Base-by-base conservation (phyloP, 2,113 vertebrate genomes). In the Ageneiosus marmoratus region DNA sequence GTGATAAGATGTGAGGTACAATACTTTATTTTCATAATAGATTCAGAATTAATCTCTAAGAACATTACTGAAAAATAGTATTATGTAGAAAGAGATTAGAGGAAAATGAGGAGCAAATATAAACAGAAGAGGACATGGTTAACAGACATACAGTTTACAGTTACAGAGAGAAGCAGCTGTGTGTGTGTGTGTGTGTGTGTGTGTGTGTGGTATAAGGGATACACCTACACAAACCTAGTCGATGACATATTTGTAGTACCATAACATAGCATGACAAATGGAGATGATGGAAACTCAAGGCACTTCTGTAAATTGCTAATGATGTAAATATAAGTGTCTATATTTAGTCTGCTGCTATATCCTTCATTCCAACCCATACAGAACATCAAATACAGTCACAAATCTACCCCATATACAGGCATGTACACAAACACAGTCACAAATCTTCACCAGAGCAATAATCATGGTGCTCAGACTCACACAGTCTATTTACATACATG, bases 261-360 rank as follows among this genome's bases (percentile, higher is more conserved):
- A 41, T 5, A 3, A 5, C 5, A 41, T 41, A 41, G 37, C 37
- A 41, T 41, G 37, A 2, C 37, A 41, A 41, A 41, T 41, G 37
- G 37, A 41, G 37, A 41, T 41, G 37, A 41, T 41, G 37, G 62
- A 24, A 9, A 12, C 65, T 5, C 22, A 22, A 11, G 46, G 22
- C 10, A 46, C 37, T 44, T 70, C 22, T 70, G 22, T n/a, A 70
- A 46, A 10, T 41, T 24, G 20, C 22, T 41, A 34, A 18, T 41
- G 24, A 69, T 22, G 34, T 11, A 69, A 34, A 37, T 22, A 16
- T 34, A 58, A 10, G 32, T 1, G 24, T 56, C 79, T 37, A 81
- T 24, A 73, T 70, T 81, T 81, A 56, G 65, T n/a, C 53, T 56
- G 65, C 34, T 56, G 62, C 62, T 67, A 12, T 37, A 46, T 81